A percentile compares a stretch with the other conserved stretches of the same genome.
Conservation (phyloP, 2,113 vertebrate species). For the Paramormyrops kingsleyae region DNA sequence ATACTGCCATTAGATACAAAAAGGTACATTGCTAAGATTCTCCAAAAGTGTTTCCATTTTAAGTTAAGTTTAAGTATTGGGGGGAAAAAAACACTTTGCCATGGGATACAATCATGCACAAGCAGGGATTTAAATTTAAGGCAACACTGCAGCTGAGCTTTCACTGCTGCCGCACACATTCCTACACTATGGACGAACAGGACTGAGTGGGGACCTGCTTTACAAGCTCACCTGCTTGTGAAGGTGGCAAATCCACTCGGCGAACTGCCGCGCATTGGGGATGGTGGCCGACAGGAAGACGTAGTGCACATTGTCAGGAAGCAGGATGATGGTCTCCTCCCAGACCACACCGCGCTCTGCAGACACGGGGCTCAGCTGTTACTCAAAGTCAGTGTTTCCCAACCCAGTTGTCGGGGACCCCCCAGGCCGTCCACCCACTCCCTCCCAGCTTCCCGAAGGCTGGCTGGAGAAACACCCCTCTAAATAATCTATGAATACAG, state of each 20-base stretch:
- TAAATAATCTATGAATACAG: neutral
- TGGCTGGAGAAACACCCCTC: neutral
- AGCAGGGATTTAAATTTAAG: neutral
- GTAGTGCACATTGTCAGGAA: conserved; percentile 96
- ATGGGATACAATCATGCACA: neutral
- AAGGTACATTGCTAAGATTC: neutral
- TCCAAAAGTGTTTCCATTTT: neutral
- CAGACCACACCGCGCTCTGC: conserved; percentile 95
- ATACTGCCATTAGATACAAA: neutral
- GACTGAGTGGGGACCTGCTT: neutral
- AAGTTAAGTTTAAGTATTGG: neutral
- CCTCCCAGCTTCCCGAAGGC: neutral
- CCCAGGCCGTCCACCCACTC: neutral
- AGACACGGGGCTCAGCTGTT: conserved; percentile 22
- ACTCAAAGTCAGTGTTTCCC: neutral
- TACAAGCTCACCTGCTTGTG: conserved; percentile 79
- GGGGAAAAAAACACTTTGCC: neutral
- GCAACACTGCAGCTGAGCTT: neutral
- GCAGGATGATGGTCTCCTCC: conserved; percentile 98
- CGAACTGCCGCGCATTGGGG: conserved; percentile 94
- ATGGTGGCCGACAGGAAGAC: conserved; percentile 98
- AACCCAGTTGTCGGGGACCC: too few relatives aligned
- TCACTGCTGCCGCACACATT: neutral
- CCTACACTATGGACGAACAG: neutral
- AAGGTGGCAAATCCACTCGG: conserved; percentile 97